Evolutionary conservation across 1,140 invertebrate species (phyloP), one percentile per base, ranked within the genome.

Genomic region (Hyles vespertilio): DNA sequence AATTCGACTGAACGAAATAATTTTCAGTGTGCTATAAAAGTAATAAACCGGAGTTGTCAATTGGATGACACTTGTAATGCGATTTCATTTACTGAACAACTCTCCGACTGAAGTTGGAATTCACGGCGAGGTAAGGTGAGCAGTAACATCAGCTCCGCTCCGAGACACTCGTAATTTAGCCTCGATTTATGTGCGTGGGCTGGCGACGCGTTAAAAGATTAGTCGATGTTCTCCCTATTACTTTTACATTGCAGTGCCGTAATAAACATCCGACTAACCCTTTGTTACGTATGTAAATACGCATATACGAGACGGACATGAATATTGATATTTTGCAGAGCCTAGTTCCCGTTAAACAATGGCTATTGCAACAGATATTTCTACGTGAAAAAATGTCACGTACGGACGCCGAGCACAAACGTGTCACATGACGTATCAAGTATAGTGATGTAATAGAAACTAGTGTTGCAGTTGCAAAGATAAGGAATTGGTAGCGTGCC

Each of bases 171-270:
- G 77, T 85, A 81, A 81, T 71, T 86, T 74, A 80, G 60, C 66
- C 52, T 66, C 69, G 72, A 87, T 87, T 87, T 87, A 87, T 85
- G 82, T 87, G 81, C 82, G 82, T 85, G 81, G 81, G 79, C 74
- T 67, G 81, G 66, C 78, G 80, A 84, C 77, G 77, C 61, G 75
- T 72, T 85, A 87, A 87, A 80, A 87, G 82, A 85, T 87, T 87
- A 84, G 77, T 76, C 71, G 66, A 57, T 56, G 44, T 34, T 36
- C 45, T 22, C 56, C 57, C 57, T 43, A 36, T 32, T 52, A 54
- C 45, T 49, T 53, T 57, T 45, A 12, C 11, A 11, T 36, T 5
- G 3, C 10, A 32, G 33, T 53, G 33, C 32, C 9, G 50, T 34
- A 34, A 32, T 51, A 51, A 53, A 53, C 51, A 53, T 53, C 8